Conservation (phyloP, 2,113 vertebrate species). For the Rhabdomys dilectus region DNA sequence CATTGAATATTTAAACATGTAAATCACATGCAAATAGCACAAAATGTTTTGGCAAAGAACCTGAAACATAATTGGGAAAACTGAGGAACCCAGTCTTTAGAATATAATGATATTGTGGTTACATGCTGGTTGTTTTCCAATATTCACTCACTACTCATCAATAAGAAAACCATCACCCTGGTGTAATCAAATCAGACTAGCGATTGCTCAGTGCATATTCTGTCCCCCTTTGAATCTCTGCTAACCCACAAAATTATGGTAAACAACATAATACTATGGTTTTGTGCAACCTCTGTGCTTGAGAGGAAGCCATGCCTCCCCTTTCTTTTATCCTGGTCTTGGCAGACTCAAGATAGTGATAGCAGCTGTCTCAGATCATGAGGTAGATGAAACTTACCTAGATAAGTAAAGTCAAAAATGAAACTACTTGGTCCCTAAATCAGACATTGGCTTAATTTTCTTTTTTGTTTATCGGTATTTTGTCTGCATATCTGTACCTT, state of each 20-base stretch:
- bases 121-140: neutral
- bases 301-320: neutral
- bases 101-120: neutral
- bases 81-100: neutral
- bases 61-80: slow-evolving; percentile 51
- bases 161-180: slow-evolving; percentile 8
- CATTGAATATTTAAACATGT: slow-evolving; percentile 68
- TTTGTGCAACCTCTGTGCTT: neutral
- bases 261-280: neutral
- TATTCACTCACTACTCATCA: slow-evolving; percentile 26
- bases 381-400: neutral
- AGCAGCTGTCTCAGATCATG: neutral
- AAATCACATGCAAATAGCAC: slow-evolving; percentile 60
- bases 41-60: slow-evolving; percentile 58
- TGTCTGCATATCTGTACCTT: neutral
- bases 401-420: neutral
- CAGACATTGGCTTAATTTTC: neutral
- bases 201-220: neutral
- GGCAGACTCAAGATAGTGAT: neutral
- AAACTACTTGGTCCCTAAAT: neutral
- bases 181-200: neutral
- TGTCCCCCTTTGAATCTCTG: slow-evolving; percentile 18
- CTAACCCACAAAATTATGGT: neutral
- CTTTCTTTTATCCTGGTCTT: neutral
- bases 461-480: neutral